Conservation (phyloP, 1,140 invertebrate genomes). For the Mercenaria mercenaria region DNA sequence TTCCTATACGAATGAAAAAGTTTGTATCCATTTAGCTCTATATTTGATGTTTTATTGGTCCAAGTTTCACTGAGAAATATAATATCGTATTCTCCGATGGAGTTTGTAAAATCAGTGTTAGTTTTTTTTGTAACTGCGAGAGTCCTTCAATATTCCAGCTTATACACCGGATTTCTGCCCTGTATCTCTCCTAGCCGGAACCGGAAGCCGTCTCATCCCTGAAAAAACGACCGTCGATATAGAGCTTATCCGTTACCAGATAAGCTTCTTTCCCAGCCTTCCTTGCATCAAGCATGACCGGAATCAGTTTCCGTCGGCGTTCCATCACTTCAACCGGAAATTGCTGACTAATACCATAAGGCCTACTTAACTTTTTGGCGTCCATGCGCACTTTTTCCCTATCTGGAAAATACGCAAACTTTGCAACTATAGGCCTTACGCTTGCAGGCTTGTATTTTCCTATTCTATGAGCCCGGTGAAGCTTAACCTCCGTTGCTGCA, state of each 20-base stretch:
- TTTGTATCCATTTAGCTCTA: neutral
- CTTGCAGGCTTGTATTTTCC: neutral
- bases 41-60: neutral
- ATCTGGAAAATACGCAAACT: constrained; percentile 30
- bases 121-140: neutral
- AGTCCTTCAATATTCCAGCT: neutral
- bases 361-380: neutral
- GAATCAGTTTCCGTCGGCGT: neutral
- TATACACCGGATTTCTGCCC: neutral
- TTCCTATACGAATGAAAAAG: neutral
- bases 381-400: neutral
- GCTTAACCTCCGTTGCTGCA: neutral
- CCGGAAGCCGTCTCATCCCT: neutral
- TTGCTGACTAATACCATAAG: constrained; percentile 1
- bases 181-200: neutral
- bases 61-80: neutral
- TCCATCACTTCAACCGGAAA: constrained; percentile 37
- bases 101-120: neutral
- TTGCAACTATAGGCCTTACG: neutral
- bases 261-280: constrained; percentile 23
- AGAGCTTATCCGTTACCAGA: constrained; percentile 17
- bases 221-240: neutral
- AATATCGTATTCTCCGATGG: neutral
- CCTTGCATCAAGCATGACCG: constrained; percentile 5
- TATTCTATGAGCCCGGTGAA: neutral